Evolutionary conservation across 2,113 vertebrate genomes (phyloP), one percentile per base, ranked within the genome.

Genomic region (Rhegmatorhina hoffmannsi): DNA sequence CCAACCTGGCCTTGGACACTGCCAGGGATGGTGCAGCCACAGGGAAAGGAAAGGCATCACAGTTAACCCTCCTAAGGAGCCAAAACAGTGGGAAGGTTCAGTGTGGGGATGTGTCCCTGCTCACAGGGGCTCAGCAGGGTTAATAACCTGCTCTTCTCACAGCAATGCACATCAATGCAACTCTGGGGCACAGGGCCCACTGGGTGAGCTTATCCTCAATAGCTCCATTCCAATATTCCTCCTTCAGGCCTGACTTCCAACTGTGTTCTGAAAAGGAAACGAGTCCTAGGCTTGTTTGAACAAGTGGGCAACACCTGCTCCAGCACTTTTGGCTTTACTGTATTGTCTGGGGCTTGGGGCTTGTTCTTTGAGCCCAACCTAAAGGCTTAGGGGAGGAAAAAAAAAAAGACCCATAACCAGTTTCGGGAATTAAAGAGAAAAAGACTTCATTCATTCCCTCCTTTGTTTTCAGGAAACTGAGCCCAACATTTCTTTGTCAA

Each of bases 271-370:
- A 82, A 94, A 89, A 95, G 91, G 91, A 95, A 97, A 94, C 14
- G 0, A 95, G 76, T 12, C 66, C 66, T 46, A 6, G 55, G 19
- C 93, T 69, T 96, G 94, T 89, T 80, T 79, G 84, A 91, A 96
- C 96, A 96, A 94, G 93, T 50, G 53, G 58, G 76, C 58, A 97
- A 92, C 90, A 96, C 93, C 92, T 96, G 92, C 93, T 93, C 47
- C 4, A 2, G 46, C 2, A 1, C 73, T 90, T 85, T 67, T 59
- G 34, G 72, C 50, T 89, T 59, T 56, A 43, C 69, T 78, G 64
- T 68, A 84, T 84, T 91, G 84, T 92, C 90, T 92, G 84, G 88
- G 26, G 16, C 29, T 76, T 87, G 46, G 44, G 73, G 46, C 47
- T 64, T 92, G 47, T 3, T 83, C 87, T 91, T 76, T 81, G 75